Conservation (phyloP, 2,888 invertebrate species). For the Drosophila recens region DNA sequence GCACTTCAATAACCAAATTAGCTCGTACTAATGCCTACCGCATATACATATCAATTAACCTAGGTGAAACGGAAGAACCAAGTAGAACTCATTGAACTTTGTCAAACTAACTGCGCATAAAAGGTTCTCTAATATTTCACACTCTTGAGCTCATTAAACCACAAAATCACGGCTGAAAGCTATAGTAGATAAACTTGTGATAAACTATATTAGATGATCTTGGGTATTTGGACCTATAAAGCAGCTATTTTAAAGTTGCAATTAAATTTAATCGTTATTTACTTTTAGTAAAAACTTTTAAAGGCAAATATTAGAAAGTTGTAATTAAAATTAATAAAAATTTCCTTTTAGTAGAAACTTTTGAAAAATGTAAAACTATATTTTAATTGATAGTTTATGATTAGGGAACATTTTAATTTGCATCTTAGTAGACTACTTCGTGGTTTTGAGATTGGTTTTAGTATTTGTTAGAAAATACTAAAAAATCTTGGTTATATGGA, state of each 20-base stretch:
- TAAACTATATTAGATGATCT: background rate
- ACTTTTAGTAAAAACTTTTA: background rate
- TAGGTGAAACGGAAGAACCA: conserved; percentile 27
- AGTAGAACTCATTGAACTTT: conserved; percentile 15
- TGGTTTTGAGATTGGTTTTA: background rate
- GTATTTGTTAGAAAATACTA: background rate
- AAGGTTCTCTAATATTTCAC: conserved; percentile 1
- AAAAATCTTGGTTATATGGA: background rate
- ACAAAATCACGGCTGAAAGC: background rate
- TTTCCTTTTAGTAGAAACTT: background rate
- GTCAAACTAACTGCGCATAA: conserved; percentile 5
- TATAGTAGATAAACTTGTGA: background rate
- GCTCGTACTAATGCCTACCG: conserved; percentile 46
- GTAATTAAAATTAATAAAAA: background rate
- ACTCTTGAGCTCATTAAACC: background rate
- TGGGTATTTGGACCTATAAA: background rate
- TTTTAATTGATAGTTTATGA: conserved; percentile 3
- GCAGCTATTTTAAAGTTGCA: background rate
- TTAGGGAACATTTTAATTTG: background rate
- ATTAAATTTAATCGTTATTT: background rate
- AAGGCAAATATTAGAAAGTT: background rate
- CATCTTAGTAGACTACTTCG: background rate
- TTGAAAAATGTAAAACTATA: no score
- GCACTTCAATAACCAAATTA: conserved; percentile 24
- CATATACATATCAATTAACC: conserved; percentile 53